phyloP scores from a whole-genome alignment of 2,888 invertebrate species.

The Pachydiplax longipennis region DNA sequence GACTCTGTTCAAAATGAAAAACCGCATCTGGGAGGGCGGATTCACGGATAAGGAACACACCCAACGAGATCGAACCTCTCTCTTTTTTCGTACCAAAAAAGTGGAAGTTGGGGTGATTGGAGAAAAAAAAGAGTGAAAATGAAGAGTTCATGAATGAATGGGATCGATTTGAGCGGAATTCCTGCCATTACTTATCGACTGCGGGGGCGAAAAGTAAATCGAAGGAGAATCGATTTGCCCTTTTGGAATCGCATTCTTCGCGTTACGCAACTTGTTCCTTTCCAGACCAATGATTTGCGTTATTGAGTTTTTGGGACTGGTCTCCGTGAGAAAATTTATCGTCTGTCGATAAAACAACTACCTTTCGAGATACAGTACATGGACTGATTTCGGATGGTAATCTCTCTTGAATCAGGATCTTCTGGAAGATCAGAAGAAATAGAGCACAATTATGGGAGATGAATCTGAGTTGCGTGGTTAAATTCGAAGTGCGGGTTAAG shows the following conservation, averaged over 20 bases:
- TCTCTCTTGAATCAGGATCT: background rate
- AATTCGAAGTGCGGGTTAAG: background rate
- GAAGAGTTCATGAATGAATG: background rate
- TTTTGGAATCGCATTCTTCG: background rate
- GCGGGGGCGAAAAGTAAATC: background rate
- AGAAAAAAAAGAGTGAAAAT: conserved; percentile 7
- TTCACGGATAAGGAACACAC: background rate
- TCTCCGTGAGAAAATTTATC: background rate
- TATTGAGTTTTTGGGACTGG: background rate
- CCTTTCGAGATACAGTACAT: background rate
- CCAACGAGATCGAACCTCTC: background rate
- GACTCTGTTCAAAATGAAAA: too few relatives aligned
- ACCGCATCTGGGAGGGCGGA: background rate
- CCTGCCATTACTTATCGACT: background rate
- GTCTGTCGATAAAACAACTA: background rate
- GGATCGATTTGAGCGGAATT: conserved; percentile 3
- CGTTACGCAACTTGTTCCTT: background rate
- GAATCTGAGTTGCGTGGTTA: background rate
- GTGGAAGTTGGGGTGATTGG: background rate
- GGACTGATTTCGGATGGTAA: background rate
- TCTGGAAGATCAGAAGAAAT: background rate
- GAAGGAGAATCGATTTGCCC: background rate
- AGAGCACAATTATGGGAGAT: background rate
- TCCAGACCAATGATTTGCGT: background rate
- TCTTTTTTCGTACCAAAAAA: background rate